Evolutionary conservation across 2,888 invertebrate species (phyloP), one percentile per base, ranked within the genome.

Genomic region (Cacoxenus indagator): DNA sequence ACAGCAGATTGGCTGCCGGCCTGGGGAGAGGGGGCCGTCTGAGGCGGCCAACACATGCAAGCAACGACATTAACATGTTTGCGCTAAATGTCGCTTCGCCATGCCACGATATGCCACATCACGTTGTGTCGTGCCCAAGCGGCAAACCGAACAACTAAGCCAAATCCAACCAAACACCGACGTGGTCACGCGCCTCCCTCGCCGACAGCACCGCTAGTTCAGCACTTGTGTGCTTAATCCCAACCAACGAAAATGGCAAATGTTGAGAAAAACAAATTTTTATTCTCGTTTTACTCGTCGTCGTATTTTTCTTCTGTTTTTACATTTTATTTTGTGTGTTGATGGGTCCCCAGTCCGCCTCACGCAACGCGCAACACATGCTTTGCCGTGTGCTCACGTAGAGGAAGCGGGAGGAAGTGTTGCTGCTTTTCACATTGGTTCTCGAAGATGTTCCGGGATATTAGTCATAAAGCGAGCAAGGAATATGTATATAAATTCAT

Each of bases 231-330:
- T 24, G n/a, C 9, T 9, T 17, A 2, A 19, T 31, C 27, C 27
- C 29, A 1, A 29, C n/a, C 51, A 29, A 57, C 29, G 22, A 22
- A 59, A 61, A 67, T 81, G 81, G 77, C 78, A 78, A 81, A 81
- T 81, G 81, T 82, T 77, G 82, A 43, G 81, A 82, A 81, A 82
- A 82, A 84, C 84, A 82, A 82, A 84, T 82, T 83, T 79, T 83
- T 76, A 82, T 82, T 77, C 78, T 77, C 83, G 78, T 78, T 82
- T 78, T 76, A 74, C 74, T 4, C 19, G 9, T 51, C 74, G 70
- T 64, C 72, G 73, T 76, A 78, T 83, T 76, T 81, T 77, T 77
- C 77, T 74, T 76, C 75, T 82, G 77, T 82, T 83, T 83, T 80
- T 78, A 71, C 67, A 68, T 74, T 73, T 75, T 73, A 71, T 76